phyloP scores from a whole-genome alignment of 2,113 vertebrate genomes.

The Lepus americanus region DNA sequence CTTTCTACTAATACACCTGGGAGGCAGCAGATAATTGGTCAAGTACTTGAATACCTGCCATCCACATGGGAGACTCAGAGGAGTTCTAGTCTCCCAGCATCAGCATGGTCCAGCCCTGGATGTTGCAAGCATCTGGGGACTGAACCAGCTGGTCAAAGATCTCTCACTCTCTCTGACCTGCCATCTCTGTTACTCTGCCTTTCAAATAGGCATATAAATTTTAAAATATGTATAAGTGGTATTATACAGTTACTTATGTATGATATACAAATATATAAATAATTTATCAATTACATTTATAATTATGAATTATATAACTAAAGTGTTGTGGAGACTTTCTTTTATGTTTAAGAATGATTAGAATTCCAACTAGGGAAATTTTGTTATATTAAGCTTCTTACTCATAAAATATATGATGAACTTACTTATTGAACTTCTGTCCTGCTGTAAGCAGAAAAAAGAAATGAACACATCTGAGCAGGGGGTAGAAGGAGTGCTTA shows the following conservation, averaged over 20 bases:
- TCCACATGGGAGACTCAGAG: too few species aligned
- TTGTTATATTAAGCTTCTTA: constrained; percentile 20
- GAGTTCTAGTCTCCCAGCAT: too few species aligned
- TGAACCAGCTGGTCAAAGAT: too few species aligned
- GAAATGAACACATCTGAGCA: constrained; percentile 43
- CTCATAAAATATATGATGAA: neutral
- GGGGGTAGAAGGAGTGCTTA: constrained; percentile 47
- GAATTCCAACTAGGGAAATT: neutral
- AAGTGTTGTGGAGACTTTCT: neutral
- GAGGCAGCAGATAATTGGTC: too few species aligned
- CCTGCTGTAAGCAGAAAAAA: neutral
- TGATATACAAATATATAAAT: neutral
- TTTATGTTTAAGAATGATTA: neutral
- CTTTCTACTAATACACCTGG: too few species aligned
- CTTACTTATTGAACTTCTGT: constrained; percentile 52
- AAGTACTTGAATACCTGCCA: too few species aligned
- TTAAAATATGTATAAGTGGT: neutral
- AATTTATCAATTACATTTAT: neutral
- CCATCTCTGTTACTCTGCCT: too few species aligned
- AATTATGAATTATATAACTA: neutral
- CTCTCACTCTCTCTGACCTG: too few species aligned
- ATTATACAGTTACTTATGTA: neutral
- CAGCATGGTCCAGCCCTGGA: too few species aligned
- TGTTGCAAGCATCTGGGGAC: too few species aligned
- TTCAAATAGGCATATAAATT: too few species aligned